Base-by-base conservation (phyloP, 2,113 vertebrate genomes). In the Lethenteron camtschaticum region DNA sequence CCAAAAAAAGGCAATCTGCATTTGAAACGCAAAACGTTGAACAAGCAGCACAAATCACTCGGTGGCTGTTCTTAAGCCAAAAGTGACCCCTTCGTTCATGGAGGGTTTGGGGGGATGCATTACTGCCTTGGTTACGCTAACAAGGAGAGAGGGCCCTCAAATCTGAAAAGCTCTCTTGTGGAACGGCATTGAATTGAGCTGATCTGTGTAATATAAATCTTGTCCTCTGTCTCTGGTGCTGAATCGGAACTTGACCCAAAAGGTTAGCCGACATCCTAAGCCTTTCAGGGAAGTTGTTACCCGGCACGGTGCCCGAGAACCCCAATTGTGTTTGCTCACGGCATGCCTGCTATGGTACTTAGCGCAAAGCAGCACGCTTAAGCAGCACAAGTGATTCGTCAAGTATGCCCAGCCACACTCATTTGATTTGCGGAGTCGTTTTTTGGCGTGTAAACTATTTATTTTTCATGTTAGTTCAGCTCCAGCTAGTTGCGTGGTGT, bases 121-220 rank as follows among this genome's bases (percentile, higher is more conserved):
- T 66, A 66, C 24, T 66, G 63, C 24, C n/a, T 11, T 16, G 24
- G 63, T n/a, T n/a, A 66, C n/a, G 63, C 63, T 24, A 8, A 66
- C 63, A 41, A 41, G 41, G 63, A 24, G 63, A 16, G 63, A 24
- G 63, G 63, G 63, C 24, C n/a, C 63, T 16, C n/a, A 66, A n/a
- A 66, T 66, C 63, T 66, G n/a, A 66, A 66, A 66, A 66, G 63
- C 63, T 66, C 63, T 66, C 63, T 41, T 41, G 24, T 16, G 24
- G 63, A 66, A 66, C 24, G 63, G n/a, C 63, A 16, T 66, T 66
- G 63, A 66, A 66, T 66, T 11, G 63, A 66, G 63, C 63, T 66
- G 24, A 66, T n/a, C 24, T 66, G 63, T 66, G n/a, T 66, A n/a
- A 24, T 66, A 66, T 66, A 66, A 66, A 66, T 66, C 63, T 66